Conservation (phyloP, 2,888 invertebrate species). For the Endomychus coccineus region DNA sequence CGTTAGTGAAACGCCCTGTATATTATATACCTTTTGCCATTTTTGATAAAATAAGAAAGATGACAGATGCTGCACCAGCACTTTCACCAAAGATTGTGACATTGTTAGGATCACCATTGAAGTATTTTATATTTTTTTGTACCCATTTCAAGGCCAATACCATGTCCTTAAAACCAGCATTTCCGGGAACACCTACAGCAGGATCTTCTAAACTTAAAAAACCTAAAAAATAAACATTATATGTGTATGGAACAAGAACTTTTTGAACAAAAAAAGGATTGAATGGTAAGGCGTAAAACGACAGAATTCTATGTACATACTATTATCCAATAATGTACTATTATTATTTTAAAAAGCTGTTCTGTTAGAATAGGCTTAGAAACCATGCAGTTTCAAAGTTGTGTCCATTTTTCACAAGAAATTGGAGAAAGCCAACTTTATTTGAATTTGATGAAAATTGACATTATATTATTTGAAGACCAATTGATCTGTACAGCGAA, state of each 20-base stretch:
- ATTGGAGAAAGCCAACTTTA: too few species aligned
- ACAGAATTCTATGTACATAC: too few species aligned
- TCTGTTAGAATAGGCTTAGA: too few species aligned
- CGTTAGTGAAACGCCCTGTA: too few species aligned
- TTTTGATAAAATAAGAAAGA: constrained; percentile 46
- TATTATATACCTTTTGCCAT: constrained; percentile 39
- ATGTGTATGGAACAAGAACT: constrained; percentile 1
- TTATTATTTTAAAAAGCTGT: too few species aligned
- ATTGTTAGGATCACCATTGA: constrained; percentile 30
- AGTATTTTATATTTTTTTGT: constrained; percentile 41
- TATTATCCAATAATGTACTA: too few species aligned
- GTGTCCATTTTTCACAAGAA: too few species aligned
- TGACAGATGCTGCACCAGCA: constrained; percentile 46
- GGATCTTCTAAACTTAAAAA: constrained; percentile 45
- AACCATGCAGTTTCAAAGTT: too few species aligned
- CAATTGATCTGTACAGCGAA: too few species aligned
- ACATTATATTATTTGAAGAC: too few species aligned
- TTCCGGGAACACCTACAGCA: constrained; percentile 46
- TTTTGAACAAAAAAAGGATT: background rate
- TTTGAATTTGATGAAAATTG: too few species aligned
- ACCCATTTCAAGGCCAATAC: constrained; percentile 48
- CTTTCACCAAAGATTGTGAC: constrained; percentile 50
- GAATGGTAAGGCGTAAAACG: too few species aligned
- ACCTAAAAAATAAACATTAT: constrained; percentile 31
- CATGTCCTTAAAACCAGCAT: constrained; percentile 50